Percentiles rank a stretch among this genome's conserved stretches.
Conservation (phyloP, 2,888 invertebrate species). For the Frankliniella fusca region DNA sequence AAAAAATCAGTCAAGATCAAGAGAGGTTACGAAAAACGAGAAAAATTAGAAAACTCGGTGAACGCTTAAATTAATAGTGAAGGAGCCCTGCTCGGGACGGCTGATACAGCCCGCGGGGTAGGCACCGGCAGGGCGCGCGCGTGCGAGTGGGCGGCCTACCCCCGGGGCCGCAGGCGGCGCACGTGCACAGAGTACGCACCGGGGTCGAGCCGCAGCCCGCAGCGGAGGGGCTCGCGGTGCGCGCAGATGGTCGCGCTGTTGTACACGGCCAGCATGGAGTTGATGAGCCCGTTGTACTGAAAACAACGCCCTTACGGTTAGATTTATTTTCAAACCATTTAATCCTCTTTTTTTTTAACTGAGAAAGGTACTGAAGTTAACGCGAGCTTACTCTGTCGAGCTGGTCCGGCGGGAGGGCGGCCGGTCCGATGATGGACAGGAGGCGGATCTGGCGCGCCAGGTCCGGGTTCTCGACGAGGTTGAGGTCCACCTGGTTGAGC, state of each 20-base stretch:
- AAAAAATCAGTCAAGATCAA: too few relatives aligned
- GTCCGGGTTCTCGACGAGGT: conserved; percentile 62
- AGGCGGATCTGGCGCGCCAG: conserved; percentile 69
- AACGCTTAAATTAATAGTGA: too few relatives aligned
- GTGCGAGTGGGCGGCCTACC: not conserved
- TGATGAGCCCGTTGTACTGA: conserved; percentile 81
- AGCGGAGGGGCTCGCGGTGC: conserved; percentile 76
- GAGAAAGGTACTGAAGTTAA: not conserved
- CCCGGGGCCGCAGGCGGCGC: not conserved
- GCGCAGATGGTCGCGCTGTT: conserved; percentile 80
- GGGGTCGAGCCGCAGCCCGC: conserved; percentile 75
- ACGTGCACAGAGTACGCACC: conserved; percentile 47
- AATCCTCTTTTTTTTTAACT: conserved; percentile 27
- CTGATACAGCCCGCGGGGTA: too few relatives aligned
- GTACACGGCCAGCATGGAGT: conserved; percentile 83
- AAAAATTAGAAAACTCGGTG: too few relatives aligned
- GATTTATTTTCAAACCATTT: not conserved
- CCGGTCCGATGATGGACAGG: conserved; percentile 75
- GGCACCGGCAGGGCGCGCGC: too few relatives aligned
- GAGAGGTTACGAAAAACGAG: too few relatives aligned
- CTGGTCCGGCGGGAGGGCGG: conserved; percentile 76
- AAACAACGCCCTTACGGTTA: conserved; percentile 42
- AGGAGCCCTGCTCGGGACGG: too few relatives aligned
- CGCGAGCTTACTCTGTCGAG: conserved; percentile 65
- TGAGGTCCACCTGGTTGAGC: conserved; percentile 64